Evolutionary conservation across 2,113 vertebrate genomes (phyloP).

Genomic region (Choloepus hoffmanni): DNA sequence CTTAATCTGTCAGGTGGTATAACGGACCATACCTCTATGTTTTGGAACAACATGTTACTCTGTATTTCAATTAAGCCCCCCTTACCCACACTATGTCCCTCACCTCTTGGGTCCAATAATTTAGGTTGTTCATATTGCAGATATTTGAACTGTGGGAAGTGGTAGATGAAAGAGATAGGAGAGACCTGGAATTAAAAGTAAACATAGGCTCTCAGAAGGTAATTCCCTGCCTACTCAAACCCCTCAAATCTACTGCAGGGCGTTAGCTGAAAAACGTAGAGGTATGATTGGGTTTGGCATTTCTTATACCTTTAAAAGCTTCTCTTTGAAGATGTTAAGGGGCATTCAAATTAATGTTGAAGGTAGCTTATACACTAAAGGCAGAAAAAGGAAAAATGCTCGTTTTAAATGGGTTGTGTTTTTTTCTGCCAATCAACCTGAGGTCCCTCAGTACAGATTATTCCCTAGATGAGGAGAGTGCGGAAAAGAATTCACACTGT

Average conservation of each 20-base stretch:
- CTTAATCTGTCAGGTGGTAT: neutral
- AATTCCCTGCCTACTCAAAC: rapidly evolving
- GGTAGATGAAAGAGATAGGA: neutral
- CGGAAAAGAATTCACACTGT: neutral
- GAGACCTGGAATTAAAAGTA: neutral
- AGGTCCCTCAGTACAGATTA: neutral
- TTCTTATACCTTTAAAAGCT: neutral
- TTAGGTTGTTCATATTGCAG: neutral
- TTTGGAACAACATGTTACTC: neutral
- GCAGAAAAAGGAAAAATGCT: neutral
- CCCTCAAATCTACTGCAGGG: neutral
- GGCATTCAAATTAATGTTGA: neutral
- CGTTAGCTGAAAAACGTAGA: neutral
- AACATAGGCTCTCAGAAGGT: neutral
- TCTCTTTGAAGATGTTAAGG: neutral
- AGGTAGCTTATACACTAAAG: neutral
- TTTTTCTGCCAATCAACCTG: constrained; percentile 44
- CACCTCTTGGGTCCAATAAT: neutral
- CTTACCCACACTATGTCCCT: neutral
- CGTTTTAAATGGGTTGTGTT: neutral
- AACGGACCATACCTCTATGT: rapidly evolving
- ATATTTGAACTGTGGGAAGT: neutral
- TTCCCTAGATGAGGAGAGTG: neutral
- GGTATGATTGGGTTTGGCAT: neutral
- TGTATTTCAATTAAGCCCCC: neutral